phyloP scores from a whole-genome alignment of 1,140 invertebrate genomes.

The Drosophila kikkawai region DNA sequence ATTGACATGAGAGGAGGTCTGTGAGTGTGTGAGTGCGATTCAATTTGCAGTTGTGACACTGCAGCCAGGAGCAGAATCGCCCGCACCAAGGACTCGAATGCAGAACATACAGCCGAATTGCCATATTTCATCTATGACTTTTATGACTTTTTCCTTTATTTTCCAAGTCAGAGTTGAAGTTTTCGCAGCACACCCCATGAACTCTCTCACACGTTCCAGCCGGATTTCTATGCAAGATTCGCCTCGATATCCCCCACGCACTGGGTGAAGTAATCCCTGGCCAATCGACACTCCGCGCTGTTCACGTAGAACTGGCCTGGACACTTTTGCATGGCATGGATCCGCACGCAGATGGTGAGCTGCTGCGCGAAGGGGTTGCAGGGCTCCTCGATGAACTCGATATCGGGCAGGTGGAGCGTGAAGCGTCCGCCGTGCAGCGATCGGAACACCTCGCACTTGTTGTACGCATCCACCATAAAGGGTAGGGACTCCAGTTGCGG shows the following conservation, averaged over 20 bases:
- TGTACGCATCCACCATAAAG: constrained; percentile 57
- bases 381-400: constrained; percentile 62
- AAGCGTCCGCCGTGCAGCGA: constrained; percentile 35
- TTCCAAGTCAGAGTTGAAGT: constrained; percentile 49
- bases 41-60: constrained; percentile 79
- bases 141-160: constrained; percentile 75
- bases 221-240: constrained; percentile 33
- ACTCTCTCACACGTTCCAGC: constrained; percentile 34
- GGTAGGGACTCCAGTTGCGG: constrained; percentile 44
- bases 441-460: constrained; percentile 55
- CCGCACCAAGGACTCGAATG: constrained; percentile 20
- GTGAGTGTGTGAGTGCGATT: constrained; percentile 59
- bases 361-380: constrained; percentile 68
- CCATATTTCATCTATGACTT: constrained; percentile 81
- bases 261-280: constrained; percentile 57
- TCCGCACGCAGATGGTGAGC: constrained; percentile 62
- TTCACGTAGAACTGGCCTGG: constrained; percentile 51
- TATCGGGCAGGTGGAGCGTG: constrained; percentile 58
- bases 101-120: constrained; percentile 66
- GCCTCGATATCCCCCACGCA: constrained; percentile 63
- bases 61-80: constrained; percentile 46
- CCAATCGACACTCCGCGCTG: constrained; percentile 49
- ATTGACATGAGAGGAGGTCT: constrained; percentile 67
- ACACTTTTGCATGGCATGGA: constrained; percentile 69
- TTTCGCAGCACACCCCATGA: constrained; percentile 37